Conservation (phyloP, 2,888 invertebrate genomes). For the Cynaeus angustus region DNA sequence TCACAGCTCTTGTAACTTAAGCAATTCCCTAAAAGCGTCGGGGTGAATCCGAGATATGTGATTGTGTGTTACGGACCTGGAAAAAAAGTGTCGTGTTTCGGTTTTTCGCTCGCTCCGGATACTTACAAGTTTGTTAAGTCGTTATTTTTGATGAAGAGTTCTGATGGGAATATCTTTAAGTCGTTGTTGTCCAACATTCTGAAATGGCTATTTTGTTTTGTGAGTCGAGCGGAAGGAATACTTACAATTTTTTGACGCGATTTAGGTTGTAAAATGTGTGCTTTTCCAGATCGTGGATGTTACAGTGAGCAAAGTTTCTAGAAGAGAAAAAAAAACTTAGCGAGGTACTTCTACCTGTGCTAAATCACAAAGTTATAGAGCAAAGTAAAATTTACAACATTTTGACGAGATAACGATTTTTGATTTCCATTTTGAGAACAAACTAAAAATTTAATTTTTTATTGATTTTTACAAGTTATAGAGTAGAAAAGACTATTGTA, state of each 20-base stretch:
- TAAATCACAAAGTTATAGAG: no score
- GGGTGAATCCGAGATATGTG: slow-evolving; percentile 51
- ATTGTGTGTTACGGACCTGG: slow-evolving; percentile 57
- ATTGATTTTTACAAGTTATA: no score
- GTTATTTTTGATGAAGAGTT: slow-evolving; percentile 68
- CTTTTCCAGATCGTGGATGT: slow-evolving; percentile 65
- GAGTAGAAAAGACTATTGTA: no score
- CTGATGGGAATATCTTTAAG: slow-evolving; percentile 65
- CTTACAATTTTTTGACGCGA: slow-evolving; percentile 59
- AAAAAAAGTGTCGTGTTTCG: slow-evolving; percentile 26
- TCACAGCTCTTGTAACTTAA: slow-evolving; percentile 44
- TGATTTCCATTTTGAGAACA: no score
- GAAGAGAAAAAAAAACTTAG: slow-evolving; percentile 34
- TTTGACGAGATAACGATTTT: no score
- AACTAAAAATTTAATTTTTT: no score
- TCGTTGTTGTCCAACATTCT: slow-evolving; percentile 72
- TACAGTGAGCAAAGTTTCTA: slow-evolving; percentile 71
- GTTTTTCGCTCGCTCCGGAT: neutral
- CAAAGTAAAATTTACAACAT: no score
- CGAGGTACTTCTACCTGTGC: no score
- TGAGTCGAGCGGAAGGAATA: neutral
- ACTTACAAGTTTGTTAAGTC: slow-evolving; percentile 69
- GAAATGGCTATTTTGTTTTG: slow-evolving; percentile 15
- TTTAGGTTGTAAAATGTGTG: slow-evolving; percentile 67
- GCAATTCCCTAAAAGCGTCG: slow-evolving; percentile 53